Percentiles rank a stretch among this genome's conserved stretches.
Evolutionary conservation across 2,797 vertebrate species (phyloP).

Genomic region (Peromyscus attwateri): DNA sequence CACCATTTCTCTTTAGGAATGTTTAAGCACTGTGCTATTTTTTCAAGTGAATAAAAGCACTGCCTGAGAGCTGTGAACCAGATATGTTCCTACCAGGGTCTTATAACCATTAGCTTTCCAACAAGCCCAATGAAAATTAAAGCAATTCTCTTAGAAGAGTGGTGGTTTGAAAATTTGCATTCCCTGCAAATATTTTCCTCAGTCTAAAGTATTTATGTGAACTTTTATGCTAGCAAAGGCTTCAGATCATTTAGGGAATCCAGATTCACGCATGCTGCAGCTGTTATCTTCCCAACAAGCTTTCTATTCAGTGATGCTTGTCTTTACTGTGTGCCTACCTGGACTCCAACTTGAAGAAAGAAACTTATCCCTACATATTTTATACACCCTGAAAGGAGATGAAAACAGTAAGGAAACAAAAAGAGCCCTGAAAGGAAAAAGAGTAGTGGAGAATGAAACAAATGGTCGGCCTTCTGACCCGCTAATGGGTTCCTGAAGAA

Average conservation of each 20-base stretch:
- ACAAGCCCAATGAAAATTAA: slow-evolving; percentile 15
- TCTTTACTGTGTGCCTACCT: not conserved
- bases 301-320: not conserved
- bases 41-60: slow-evolving; percentile 42
- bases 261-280: not conserved
- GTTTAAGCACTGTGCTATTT: not conserved
- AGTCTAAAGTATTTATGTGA: slow-evolving; percentile 52
- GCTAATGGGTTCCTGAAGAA: slow-evolving; percentile 66
- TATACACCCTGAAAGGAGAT: slow-evolving; percentile 48
- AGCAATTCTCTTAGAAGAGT: not conserved
- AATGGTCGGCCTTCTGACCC: slow-evolving; percentile 67
- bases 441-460: slow-evolving; percentile 64
- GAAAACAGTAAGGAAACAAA: not conserved
- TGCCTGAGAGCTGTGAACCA: not conserved
- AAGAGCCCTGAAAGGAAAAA: not conserved
- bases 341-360: not conserved
- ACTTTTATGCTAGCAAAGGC: slow-evolving; percentile 18
- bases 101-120: slow-evolving; percentile 48
- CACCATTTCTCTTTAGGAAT: not conserved
- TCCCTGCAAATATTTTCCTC: slow-evolving; percentile 42
- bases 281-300: slow-evolving; percentile 27
- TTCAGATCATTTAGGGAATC: not conserved
- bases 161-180: slow-evolving; percentile 56
- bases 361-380: slow-evolving; percentile 42
- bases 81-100: not conserved